phyloP scores from a whole-genome alignment of 2,888 invertebrate species.

The Rhogogaster chlorosoma region DNA sequence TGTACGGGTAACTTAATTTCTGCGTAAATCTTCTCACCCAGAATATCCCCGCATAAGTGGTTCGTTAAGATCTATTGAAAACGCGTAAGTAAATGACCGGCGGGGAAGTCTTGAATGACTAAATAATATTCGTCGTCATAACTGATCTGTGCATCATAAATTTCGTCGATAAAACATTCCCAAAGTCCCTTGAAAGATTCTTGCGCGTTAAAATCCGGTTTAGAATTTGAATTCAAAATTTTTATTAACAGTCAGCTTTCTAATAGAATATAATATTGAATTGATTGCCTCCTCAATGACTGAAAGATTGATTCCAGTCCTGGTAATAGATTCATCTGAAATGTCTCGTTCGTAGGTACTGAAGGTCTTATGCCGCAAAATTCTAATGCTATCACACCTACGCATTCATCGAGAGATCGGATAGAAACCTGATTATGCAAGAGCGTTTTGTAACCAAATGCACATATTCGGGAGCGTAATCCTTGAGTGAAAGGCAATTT shows the following conservation, averaged over 20 bases:
- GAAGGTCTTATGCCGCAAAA: neutral
- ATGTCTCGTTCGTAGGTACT: neutral
- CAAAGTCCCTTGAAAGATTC: neutral
- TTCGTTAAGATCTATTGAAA: neutral
- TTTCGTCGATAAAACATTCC: neutral
- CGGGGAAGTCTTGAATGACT: slow-evolving; percentile 5
- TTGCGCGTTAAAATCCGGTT: neutral
- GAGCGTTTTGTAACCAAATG: neutral
- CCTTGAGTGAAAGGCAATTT: neutral
- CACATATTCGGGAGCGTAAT: neutral
- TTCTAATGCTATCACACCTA: neutral
- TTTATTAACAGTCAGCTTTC: neutral
- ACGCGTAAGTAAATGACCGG: neutral
- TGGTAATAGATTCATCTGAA: neutral
- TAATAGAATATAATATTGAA: neutral
- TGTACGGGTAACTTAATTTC: neutral
- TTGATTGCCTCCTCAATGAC: neutral
- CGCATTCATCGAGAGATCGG: neutral
- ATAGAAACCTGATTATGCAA: neutral
- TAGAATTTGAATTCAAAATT: neutral
- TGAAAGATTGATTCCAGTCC: neutral
- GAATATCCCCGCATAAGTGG: slow-evolving; percentile 1
- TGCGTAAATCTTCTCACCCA: neutral
- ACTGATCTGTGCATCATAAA: neutral
- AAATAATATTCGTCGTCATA: neutral